Conservation (phyloP, 1,140 invertebrate genomes). For the Macrosteles quadrilineatus region DNA sequence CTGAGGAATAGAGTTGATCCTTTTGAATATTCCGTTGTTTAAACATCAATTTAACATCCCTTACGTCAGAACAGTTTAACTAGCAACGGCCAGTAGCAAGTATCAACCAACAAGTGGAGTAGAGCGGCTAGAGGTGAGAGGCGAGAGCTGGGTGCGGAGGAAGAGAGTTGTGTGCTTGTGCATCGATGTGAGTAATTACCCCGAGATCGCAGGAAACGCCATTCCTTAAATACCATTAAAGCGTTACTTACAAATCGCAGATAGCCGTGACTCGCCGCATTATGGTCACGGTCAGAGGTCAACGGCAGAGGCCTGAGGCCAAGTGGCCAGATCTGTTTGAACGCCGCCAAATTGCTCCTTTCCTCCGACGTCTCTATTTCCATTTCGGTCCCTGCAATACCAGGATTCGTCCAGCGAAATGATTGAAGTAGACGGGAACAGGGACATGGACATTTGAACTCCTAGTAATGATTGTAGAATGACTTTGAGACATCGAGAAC, state of each 20-base stretch:
- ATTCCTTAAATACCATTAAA: slow-evolving; percentile 27
- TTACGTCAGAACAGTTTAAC: background rate
- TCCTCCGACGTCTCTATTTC: slow-evolving; percentile 13
- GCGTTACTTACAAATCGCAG: slow-evolving; percentile 24
- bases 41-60: too few species aligned
- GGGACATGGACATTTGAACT: too few species aligned
- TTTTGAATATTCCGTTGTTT: too few species aligned
- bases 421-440: too few species aligned
- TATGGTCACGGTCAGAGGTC: slow-evolving; percentile 10
- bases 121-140: background rate
- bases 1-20: background rate
- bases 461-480: too few species aligned
- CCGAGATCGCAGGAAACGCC: slow-evolving; percentile 9
- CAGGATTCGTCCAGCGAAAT: too few species aligned
- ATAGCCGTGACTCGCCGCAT: background rate
- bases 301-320: background rate
- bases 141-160: background rate
- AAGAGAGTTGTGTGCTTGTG: slow-evolving; percentile 24
- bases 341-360: slow-evolving; percentile 8
- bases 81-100: background rate
- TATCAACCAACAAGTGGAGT: background rate
- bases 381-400: too few species aligned
- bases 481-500: too few species aligned
- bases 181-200: slow-evolving; percentile 24
- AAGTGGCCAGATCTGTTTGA: background rate